Conservation (phyloP, 2,797 vertebrate species). For the Microctenopoma steveboyesi region DNA sequence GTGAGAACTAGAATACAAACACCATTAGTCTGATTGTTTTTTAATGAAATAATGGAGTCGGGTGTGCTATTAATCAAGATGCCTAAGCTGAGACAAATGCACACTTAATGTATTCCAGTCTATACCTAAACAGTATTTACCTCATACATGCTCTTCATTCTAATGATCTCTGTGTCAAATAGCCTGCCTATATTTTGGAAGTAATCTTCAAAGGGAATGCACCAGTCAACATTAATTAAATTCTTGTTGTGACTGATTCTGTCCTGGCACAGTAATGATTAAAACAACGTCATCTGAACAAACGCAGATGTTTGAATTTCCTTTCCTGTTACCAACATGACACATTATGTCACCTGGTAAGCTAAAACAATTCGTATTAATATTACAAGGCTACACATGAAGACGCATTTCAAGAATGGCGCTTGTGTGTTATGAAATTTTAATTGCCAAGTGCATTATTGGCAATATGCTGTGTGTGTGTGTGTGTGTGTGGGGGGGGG, state of each 20-base stretch:
- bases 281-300: constrained; percentile 34
- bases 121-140: constrained; percentile 31
- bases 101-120: constrained; percentile 20
- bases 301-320: constrained; percentile 31
- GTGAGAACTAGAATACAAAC: constrained; percentile 59
- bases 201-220: constrained; percentile 32
- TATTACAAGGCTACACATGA: neutral
- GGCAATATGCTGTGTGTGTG: constrained; percentile 41
- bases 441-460: constrained; percentile 67
- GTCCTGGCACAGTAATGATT: constrained; percentile 14
- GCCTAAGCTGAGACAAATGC: constrained; percentile 42
- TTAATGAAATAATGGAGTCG: constrained; percentile 58
- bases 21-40: constrained; percentile 53
- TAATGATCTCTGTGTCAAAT: constrained; percentile 28
- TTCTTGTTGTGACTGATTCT: constrained; percentile 38
- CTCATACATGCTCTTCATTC: constrained; percentile 23
- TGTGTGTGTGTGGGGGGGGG: constrained; percentile 49
- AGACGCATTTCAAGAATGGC: constrained; percentile 44
- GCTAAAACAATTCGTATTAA: constrained; percentile 22
- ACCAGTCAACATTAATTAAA: constrained; percentile 40
- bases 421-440: constrained; percentile 57
- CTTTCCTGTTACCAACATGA: constrained; percentile 20
- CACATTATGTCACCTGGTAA: constrained; percentile 17
- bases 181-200: constrained; percentile 41
- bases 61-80: constrained; percentile 44